A percentile compares a stretch with the other conserved stretches of the same genome.
Evolutionary conservation across 1,140 invertebrate genomes (phyloP).

Genomic region (Microplitis demolitor): DNA sequence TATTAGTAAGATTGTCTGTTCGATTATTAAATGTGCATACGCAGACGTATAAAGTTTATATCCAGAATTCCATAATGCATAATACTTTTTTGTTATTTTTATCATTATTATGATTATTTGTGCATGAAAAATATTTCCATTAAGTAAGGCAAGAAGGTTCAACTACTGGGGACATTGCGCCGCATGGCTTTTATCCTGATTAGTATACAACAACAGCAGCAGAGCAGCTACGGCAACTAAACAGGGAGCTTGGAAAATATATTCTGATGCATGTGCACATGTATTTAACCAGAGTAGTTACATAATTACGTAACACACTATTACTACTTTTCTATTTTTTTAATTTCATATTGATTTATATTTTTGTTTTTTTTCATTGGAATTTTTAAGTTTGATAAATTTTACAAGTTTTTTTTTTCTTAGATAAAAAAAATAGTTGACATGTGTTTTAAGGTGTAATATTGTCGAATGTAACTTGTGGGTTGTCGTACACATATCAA

Average conservation of each 20-base stretch:
- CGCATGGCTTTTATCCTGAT: constrained; percentile 47
- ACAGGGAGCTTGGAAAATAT: constrained; percentile 15
- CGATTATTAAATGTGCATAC: constrained; percentile 3
- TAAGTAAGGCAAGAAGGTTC: constrained; percentile 44
- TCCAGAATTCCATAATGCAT: neutral
- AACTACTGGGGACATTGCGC: constrained; percentile 28
- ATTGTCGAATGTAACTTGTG: neutral
- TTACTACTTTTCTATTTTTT: too few relatives aligned
- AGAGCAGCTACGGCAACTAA: constrained; percentile 1
- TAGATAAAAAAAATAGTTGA: neutral
- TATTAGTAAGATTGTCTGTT: neutral
- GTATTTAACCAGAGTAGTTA: neutral
- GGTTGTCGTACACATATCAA: neutral
- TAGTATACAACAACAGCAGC: constrained; percentile 34
- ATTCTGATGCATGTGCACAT: constrained; percentile 12
- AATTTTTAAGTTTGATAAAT: too few relatives aligned
- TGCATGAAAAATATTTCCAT: constrained; percentile 44
- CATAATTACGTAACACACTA: constrained; percentile 1
- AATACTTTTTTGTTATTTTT: constrained; percentile 8
- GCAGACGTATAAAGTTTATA: neutral
- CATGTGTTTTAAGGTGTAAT: neutral
- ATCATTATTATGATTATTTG: constrained; percentile 7
- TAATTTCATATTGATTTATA: too few relatives aligned
- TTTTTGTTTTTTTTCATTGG: too few relatives aligned
- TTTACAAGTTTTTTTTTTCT: too few relatives aligned